Conservation (phyloP, 2,888 invertebrate species). For the Eurytoma californica region DNA sequence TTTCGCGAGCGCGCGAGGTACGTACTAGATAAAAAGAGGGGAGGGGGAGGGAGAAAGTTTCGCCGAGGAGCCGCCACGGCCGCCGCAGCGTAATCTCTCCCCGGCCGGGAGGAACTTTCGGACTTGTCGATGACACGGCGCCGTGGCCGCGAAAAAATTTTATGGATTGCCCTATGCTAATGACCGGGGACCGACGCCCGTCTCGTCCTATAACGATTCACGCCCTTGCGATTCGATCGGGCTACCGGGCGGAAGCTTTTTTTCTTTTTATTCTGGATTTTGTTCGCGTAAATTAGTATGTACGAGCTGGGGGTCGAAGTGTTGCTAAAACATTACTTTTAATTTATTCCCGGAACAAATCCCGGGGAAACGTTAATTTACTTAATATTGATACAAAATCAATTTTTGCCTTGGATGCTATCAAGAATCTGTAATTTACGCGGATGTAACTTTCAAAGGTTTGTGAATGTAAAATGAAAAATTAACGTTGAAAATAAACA, state of each 20-base stretch:
- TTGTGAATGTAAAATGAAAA: too few species aligned
- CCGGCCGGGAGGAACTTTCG: conserved; percentile 31
- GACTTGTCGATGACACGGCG: conserved; percentile 38
- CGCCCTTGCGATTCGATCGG: neutral
- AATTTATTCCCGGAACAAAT: too few species aligned
- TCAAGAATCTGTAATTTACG: too few species aligned
- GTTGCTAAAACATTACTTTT: too few species aligned
- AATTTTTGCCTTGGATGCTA: conserved; percentile 17
- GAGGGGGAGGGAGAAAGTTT: conserved; percentile 30
- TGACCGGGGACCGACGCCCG: too few species aligned
- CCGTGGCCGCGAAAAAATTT: conserved; percentile 24
- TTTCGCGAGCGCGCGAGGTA: conserved; percentile 39
- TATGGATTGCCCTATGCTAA: conserved; percentile 34
- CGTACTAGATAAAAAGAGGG: conserved; percentile 39
- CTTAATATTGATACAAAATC: conserved; percentile 27
- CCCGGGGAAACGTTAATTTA: too few species aligned
- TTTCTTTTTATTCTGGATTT: neutral
- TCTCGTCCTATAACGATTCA: neutral
- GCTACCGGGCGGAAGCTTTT: neutral
- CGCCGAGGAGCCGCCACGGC: neutral
- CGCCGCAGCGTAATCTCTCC: conserved; percentile 44
- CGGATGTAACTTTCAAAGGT: too few species aligned
- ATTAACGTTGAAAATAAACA: conserved; percentile 12
- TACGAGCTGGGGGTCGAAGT: neutral
- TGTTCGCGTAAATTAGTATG: too few species aligned